Percentiles rank a stretch among this genome's conserved stretches.
These are phyloP conservation scores for Plecturocebus donacophilus DNA, from an alignment of 2,113 vertebrate species.

Conservation along the genomic window DNA sequence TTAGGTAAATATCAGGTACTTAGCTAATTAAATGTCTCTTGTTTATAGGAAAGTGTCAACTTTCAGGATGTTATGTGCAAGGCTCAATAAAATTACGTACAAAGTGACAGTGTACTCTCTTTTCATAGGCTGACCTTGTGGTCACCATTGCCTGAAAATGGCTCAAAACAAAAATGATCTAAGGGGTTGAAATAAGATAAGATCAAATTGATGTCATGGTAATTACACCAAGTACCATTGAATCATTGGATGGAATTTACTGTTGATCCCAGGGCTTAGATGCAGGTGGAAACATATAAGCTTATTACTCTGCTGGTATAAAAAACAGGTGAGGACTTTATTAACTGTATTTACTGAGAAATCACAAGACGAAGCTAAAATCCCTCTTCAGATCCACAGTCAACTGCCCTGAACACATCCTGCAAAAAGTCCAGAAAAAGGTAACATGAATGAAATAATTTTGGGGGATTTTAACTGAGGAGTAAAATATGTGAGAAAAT, in stretches of 20 bases:
- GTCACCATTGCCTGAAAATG: constrained; percentile 59
- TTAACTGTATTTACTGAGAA: constrained; percentile 60
- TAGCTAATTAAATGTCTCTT: constrained; percentile 77
- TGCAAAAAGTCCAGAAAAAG: constrained; percentile 72
- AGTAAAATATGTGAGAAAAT: constrained; percentile 18
- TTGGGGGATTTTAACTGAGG: constrained; percentile 48
- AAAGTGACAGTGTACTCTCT: constrained; percentile 48
- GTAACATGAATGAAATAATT: constrained; percentile 81
- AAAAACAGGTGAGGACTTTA: constrained; percentile 79
- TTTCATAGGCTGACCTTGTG: constrained; percentile 80
- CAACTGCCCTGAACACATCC: constrained; percentile 61
- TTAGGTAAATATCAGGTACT: constrained; percentile 69
- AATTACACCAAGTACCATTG: constrained; percentile 84
- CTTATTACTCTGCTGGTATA: constrained; percentile 79
- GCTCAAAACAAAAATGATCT: constrained; percentile 77
- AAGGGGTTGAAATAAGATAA: constrained; percentile 82
- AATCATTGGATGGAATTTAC: constrained; percentile 80
- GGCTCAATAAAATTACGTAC: constrained; percentile 69
- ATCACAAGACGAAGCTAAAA: constrained; percentile 58
- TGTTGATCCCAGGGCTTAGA: constrained; percentile 86
- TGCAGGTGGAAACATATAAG: constrained; percentile 72
- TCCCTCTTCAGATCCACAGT: constrained; percentile 63
- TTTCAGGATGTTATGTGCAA: constrained; percentile 61
- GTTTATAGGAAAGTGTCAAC: constrained; percentile 75
- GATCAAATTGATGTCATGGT: constrained; percentile 82